Evolutionary conservation across 2,888 invertebrate genomes (phyloP).

Genomic region (Thereva unica): DNA sequence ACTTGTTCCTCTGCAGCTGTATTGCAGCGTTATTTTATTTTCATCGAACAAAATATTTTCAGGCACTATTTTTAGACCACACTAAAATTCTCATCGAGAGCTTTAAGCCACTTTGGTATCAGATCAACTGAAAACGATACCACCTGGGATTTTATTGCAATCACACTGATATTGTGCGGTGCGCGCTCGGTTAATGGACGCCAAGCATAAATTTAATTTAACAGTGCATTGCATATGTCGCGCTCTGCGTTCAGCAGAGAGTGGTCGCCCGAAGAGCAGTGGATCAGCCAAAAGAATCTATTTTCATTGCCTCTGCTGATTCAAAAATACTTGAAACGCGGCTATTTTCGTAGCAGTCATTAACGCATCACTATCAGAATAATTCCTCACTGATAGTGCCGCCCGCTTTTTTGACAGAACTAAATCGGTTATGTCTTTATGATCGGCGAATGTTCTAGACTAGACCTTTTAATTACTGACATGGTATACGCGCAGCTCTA

Average conservation of each 20-base stretch:
- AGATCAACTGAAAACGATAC: conserved; percentile 22
- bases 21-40: too few species aligned
- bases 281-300: conserved; percentile 21
- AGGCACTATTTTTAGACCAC: too few species aligned
- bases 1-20: too few species aligned
- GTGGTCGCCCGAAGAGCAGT: conserved; percentile 10
- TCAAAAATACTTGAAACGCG: conserved; percentile 30
- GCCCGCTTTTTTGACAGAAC: too few species aligned
- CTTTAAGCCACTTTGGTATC: not conserved
- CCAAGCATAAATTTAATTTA: conserved; percentile 16
- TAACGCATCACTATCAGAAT: conserved; percentile 33
- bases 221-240: conserved; percentile 6
- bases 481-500: too few species aligned
- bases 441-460: too few species aligned
- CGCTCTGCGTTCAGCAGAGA: conserved; percentile 9
- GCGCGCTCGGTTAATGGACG: conserved; percentile 9
- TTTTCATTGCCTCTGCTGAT: conserved; percentile 28
- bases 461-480: too few species aligned
- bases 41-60: too few species aligned
- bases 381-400: conserved; percentile 1
- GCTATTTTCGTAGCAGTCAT: conserved; percentile 29
- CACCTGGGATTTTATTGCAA: conserved; percentile 6
- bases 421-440: too few species aligned
- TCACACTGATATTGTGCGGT: conserved; percentile 10
- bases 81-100: too few species aligned